Evolutionary conservation across 2,888 invertebrate genomes (phyloP), one percentile per base, ranked within the genome.

Genomic region (Eugnorisma glareosa): DNA sequence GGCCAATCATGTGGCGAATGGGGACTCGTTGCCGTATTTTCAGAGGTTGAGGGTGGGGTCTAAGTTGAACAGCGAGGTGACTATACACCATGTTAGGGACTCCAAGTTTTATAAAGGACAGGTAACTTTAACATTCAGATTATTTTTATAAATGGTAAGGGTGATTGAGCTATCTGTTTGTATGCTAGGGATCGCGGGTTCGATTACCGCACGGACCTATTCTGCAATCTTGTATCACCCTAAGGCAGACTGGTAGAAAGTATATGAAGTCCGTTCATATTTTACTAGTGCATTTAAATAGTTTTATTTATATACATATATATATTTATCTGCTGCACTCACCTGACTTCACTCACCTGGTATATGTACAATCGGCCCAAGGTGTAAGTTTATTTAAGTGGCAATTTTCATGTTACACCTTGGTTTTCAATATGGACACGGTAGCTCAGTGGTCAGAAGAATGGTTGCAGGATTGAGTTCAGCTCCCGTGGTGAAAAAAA

Each of bases 61-160:
- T 0, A 95, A 96, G 86, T 61, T 96, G 51, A 96, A 96, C 59
- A 96, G 92, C 35, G 96, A 96, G 73, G 96, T 96, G 0, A 95
- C 96, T 0, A 96, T 96, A 73, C 96, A 96, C 63, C 96, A 95
- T 71, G 96, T 96, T 0, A 94, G 95, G 0, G 96, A 96, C 57
- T 96, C 96, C 18, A 96, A 96, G 83, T 96, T 96, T 78, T 96
- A 96, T 73, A 96, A 95, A 21, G 93, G 93, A 57, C 95, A 94
- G 94, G 96, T 95, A 51, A 70, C 94, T 61, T 21, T 24, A 15
- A 18, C 0, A 8, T 21, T 35, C 10, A 61, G 8, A 2, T 51
- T 8, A 3, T 43, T 43, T 40, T 40, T 40, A 11, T 40, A 48
- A 48, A 48, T 51, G 1, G 10, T 11, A n/a, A 24, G 10, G 21